Base-by-base conservation (phyloP, 2,888 invertebrate species). In the Dicranocentrus wangi region DNA sequence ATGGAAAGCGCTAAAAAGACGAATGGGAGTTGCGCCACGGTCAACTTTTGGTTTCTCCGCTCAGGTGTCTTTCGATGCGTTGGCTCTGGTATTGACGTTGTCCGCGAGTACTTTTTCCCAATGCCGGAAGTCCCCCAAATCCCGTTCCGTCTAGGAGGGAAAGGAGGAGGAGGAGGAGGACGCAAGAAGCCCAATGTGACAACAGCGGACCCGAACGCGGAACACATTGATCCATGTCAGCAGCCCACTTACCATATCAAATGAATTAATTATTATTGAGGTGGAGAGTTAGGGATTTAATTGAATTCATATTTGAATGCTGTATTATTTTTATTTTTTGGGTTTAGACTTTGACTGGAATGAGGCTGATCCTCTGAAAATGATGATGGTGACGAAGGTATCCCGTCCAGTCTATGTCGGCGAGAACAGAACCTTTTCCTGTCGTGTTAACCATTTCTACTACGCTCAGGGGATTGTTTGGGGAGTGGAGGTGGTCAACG, bases 401-500 rank as follows among this genome's bases (percentile, higher is more conserved):
- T 61, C 21, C 0, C 23, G 51, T 8, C 55, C 76, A 21, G 39
- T 85, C 23, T 86, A 86, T 28, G 71, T 81, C 5, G 82, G 83
- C 1, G 75, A 85, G 70, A 82, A 75, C 1, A 27, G 80, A 17
- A 70, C 58, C 10, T 80, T 85, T 32, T 69, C 65, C 51, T 86
- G 86, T 61, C 81, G 82, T 25, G 82, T 81, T 8, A 84, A 85
- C 0, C 77, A 69, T 2, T 86, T 80, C 47, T 86, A 84, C 70
- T 86, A 82, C 60, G 75, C 81, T 2, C 72, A 84, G 23, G 86
- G 86, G 1, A 55, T 85, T 19, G 79, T 83, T 25, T 86, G 86
- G 86, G 81, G 72, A n/a, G 39, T 86, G 1, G n/a, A 77, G n/a
- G n/a, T n/a, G n/a, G n/a, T n/a, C n/a, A n/a, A 77, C 19, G 32